Evolutionary conservation across 2,113 vertebrate genomes (phyloP), one percentile per base, ranked within the genome.

Genomic region (Scolopax mira): DNA sequence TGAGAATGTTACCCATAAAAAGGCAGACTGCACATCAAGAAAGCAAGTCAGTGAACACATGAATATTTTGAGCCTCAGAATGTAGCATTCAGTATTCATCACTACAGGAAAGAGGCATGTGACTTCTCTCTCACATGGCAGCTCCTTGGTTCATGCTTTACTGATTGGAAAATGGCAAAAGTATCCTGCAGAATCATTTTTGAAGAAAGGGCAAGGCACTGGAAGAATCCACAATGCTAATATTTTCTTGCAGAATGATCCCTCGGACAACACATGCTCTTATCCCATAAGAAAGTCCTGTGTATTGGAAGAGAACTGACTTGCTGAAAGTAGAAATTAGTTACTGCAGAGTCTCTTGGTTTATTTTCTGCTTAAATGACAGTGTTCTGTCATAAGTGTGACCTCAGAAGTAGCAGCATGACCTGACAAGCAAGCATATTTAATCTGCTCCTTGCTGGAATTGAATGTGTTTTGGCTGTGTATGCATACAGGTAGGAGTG

Each of bases 91-190:
- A 21, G 62, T 72, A 82, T 88, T 94, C 89, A 66, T 79, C 57
- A 71, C 65, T 88, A 61, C 48, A 77, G 60, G 54, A 67, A 48
- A 72, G 39, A 69, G 60, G 33, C 84, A 89, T 62, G 88, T 94
- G 95, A 93, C 66, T 95, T 44, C 55, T 83, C 60, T 79, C 89
- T 95, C 94, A 95, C 89, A 33, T 81, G 87, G 94, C 81, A 73
- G 42, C 73, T 92, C 79, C 52, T 89, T 80, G 51, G 7, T 83
- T 92, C 60, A 37, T 75, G 48, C 55, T 28, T 93, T 51, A 28
- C 18, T 46, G 62, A 77, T 28, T 75, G 58, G 65, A 75, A 95
- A 92, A 62, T 5, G 71, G 66, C 19, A 46, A 6, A 93, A 84
- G 42, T 70, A 58, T 55, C 39, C 69, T 70, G 54, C 24, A 79